Conservation (phyloP, 2,113 vertebrate genomes). For the Dasyurus viverrinus region DNA sequence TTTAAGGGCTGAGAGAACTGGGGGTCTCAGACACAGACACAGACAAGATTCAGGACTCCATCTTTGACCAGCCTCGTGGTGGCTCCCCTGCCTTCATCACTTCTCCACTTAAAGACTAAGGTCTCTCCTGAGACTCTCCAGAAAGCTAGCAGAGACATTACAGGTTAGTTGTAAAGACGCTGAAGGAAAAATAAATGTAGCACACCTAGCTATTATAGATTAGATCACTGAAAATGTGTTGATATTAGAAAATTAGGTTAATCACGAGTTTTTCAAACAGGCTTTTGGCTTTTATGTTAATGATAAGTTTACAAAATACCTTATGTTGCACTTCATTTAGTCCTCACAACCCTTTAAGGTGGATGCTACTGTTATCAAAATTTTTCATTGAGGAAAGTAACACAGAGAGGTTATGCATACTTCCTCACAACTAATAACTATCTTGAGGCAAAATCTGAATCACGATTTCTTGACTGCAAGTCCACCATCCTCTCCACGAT, state of each 20-base stretch:
- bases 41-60: too few species aligned
- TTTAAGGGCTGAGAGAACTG: too few species aligned
- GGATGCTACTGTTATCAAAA: background rate
- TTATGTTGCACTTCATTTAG: background rate
- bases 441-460: background rate
- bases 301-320: background rate
- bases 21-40: too few species aligned
- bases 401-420: background rate
- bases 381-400: background rate
- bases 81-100: too few species aligned
- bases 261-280: background rate
- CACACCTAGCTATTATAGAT: background rate
- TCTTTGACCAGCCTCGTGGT: too few species aligned
- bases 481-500: background rate
- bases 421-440: background rate
- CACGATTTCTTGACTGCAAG: background rate
- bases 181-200: background rate
- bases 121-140: too few species aligned
- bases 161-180: background rate
- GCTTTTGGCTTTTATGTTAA: background rate
- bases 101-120: too few species aligned
- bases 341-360: background rate
- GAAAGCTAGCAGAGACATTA: too few species aligned
- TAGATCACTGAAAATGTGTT: background rate
- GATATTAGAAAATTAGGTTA: background rate